phyloP scores from a whole-genome alignment of 53 echinoderm and acorn worm species.

The Crossaster papposus region DNA sequence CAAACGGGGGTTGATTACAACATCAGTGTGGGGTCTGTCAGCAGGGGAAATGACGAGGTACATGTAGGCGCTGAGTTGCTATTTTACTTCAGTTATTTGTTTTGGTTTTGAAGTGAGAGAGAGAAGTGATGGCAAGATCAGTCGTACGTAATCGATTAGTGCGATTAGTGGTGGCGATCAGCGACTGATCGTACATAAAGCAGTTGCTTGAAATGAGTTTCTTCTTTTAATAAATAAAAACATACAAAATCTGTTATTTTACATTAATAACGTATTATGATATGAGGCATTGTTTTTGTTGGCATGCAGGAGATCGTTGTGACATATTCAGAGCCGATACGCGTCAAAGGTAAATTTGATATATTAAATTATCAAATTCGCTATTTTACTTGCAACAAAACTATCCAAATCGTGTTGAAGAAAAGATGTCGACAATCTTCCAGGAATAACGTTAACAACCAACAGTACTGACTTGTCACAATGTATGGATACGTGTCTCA shows the following conservation, averaged over 20 bases:
- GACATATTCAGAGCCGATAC: not conserved
- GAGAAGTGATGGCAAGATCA: too few species aligned
- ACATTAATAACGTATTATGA: not conserved
- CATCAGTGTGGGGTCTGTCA: conserved; percentile 29
- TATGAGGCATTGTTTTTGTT: not conserved
- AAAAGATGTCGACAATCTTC: too few species aligned
- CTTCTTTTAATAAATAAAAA: not conserved
- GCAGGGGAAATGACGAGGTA: conserved; percentile 16
- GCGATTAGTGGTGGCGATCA: not conserved
- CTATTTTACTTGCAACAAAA: too few species aligned
- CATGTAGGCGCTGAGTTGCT: not conserved
- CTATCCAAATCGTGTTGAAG: too few species aligned
- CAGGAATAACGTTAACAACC: too few species aligned
- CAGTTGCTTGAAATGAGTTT: not conserved
- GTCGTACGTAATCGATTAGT: too few species aligned
- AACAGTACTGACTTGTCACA: too few species aligned
- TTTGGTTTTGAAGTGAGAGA: too few species aligned
- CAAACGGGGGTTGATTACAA: conserved; percentile 7
- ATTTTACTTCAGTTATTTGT: not conserved
- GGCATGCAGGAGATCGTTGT: not conserved
- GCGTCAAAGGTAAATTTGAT: not conserved
- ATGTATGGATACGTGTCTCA: too few species aligned
- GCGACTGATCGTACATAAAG: not conserved
- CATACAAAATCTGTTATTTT: not conserved
- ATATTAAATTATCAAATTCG: too few species aligned